Percentiles rank a stretch among this genome's conserved stretches.
phyloP scores from a whole-genome alignment of 1,140 invertebrate genomes.

The Lysiphlebus fabarum region DNA sequence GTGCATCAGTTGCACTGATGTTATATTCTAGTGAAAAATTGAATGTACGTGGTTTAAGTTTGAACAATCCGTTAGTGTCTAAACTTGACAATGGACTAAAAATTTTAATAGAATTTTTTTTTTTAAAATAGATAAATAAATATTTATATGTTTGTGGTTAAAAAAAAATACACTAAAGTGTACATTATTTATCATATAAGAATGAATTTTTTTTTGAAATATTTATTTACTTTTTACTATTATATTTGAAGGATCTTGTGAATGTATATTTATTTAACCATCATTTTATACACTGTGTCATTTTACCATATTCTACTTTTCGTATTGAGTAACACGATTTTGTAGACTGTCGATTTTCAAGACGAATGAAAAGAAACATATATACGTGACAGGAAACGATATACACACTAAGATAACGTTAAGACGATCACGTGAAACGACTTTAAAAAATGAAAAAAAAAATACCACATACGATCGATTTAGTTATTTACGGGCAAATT shows the following conservation, averaged over 20 bases:
- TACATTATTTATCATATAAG: neutral
- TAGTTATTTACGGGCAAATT: conserved; percentile 18
- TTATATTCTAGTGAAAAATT: conserved; percentile 29
- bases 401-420: neutral
- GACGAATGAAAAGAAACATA: conserved; percentile 12
- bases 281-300: neutral
- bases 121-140: conserved; percentile 38
- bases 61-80: conserved; percentile 49
- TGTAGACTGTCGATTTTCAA: conserved; percentile 9
- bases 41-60: conserved; percentile 38
- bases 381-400: conserved; percentile 7
- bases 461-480: conserved; percentile 15
- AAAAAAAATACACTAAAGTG: neutral
- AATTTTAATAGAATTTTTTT: conserved; percentile 2
- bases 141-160: conserved; percentile 33
- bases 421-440: conserved; percentile 7
- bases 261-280: neutral
- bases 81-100: conserved; percentile 37
- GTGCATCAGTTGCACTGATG: too few species aligned
- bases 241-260: neutral
- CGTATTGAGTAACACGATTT: neutral
- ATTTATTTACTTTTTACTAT: neutral
- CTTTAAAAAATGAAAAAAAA: too few species aligned
- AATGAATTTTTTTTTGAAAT: too few species aligned
- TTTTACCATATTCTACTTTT: conserved; percentile 2